phyloP scores from a whole-genome alignment of 2,888 invertebrate species.

The Euphydryas editha region DNA sequence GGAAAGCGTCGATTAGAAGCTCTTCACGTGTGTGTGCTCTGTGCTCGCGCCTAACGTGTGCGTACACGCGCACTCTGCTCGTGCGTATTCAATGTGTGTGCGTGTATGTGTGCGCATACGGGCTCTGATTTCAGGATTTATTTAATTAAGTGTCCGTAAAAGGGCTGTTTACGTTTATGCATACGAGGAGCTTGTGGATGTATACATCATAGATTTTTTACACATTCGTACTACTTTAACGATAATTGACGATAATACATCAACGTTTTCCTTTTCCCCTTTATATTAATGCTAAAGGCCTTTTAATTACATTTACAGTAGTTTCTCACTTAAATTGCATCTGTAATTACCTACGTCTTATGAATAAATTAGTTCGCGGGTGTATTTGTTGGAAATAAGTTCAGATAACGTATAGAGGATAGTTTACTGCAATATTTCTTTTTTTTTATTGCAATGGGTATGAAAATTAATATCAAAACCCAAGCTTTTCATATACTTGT shows the following conservation, averaged over 20 bases:
- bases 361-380: slow-evolving; percentile 22
- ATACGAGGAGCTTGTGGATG: slow-evolving; percentile 42
- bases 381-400: slow-evolving; percentile 24
- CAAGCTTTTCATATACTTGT: neutral
- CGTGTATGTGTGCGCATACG: slow-evolving; percentile 37
- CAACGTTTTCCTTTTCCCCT: slow-evolving; percentile 25
- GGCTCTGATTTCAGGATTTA: slow-evolving; percentile 62
- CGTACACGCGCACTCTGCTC: slow-evolving; percentile 44
- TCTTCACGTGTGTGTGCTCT: slow-evolving; percentile 49
- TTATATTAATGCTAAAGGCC: slow-evolving; percentile 29
- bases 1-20: slow-evolving; percentile 73
- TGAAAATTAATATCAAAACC: neutral
- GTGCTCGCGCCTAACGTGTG: slow-evolving; percentile 40
- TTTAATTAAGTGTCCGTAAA: slow-evolving; percentile 59
- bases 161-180: slow-evolving; percentile 60
- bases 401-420: slow-evolving; percentile 18
- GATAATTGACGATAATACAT: slow-evolving; percentile 41
- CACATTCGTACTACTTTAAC: slow-evolving; percentile 54
- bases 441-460: neutral
- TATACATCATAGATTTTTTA: slow-evolving; percentile 52
- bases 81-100: slow-evolving; percentile 35
- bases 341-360: slow-evolving; percentile 37
- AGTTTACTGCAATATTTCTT: neutral
- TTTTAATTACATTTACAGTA: slow-evolving; percentile 39
- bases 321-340: slow-evolving; percentile 41